A percentile compares a stretch with the other conserved stretches of the same genome.
Conservation (phyloP, 2,113 vertebrate genomes). For the Gambusia holbrooki region DNA sequence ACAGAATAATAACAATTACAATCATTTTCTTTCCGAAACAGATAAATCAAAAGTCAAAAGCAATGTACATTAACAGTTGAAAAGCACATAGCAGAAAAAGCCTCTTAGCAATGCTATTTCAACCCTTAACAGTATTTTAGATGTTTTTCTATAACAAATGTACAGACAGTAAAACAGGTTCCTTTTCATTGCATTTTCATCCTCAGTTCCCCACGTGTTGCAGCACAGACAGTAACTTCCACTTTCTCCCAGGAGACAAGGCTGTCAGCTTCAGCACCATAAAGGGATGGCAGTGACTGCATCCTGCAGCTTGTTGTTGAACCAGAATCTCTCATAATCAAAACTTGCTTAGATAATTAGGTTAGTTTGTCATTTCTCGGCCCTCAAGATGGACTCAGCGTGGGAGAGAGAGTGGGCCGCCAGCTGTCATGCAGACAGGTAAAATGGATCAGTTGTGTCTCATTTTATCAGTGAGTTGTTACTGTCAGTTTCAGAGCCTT, state of each 20-base stretch:
- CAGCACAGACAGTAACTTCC: not conserved
- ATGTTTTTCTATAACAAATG: too few species aligned
- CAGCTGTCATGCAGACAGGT: not conserved
- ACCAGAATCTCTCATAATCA: not conserved
- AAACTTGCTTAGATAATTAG: not conserved
- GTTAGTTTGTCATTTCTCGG: conserved; percentile 4
- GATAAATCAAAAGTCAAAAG: too few species aligned
- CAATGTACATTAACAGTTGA: too few species aligned
- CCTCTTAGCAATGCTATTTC: too few species aligned
- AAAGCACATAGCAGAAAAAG: too few species aligned
- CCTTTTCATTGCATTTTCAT: too few species aligned
- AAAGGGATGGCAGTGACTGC: not conserved
- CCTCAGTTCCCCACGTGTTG: not conserved
- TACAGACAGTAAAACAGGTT: too few species aligned
- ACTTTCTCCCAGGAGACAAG: not conserved
- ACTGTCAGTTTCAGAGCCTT: not conserved
- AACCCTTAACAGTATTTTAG: too few species aligned
- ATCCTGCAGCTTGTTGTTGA: not conserved
- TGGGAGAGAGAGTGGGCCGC: not conserved
- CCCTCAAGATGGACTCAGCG: not conserved
- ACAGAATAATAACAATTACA: not conserved
- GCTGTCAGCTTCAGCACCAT: not conserved
- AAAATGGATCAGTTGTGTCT: not conserved
- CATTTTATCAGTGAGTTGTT: not conserved
- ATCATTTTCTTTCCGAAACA: not conserved